A percentile compares a stretch with the other conserved stretches of the same genome.
phyloP scores from a whole-genome alignment of 2,797 vertebrate species.

The Macropus fuliginosus region DNA sequence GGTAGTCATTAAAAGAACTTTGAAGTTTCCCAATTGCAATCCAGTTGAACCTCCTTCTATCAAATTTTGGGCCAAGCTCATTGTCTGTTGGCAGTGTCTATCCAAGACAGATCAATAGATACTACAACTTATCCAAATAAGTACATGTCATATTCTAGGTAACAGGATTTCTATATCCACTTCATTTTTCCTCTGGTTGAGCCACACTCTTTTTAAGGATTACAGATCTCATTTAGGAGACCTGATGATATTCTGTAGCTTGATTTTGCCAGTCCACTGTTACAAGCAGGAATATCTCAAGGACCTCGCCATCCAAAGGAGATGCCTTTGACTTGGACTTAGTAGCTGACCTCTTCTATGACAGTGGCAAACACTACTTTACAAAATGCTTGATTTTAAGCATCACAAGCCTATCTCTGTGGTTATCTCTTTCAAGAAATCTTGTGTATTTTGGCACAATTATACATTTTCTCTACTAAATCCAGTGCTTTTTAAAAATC shows the following conservation, averaged over 20 bases:
- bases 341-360: neutral
- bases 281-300: neutral
- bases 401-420: neutral
- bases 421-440: neutral
- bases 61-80: neutral
- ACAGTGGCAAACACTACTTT: neutral
- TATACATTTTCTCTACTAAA: neutral
- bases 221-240: neutral
- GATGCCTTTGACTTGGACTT: neutral
- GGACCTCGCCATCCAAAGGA: neutral
- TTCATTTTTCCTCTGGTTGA: neutral
- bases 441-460: neutral
- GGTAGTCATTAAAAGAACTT: neutral
- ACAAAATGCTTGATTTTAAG: neutral
- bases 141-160: neutral
- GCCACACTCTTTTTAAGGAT: neutral
- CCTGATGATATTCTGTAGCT: neutral
- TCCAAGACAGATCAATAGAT: neutral
- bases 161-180: neutral
- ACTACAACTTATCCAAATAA: neutral
- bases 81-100: neutral
- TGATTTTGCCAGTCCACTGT: neutral
- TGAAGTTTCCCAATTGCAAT: neutral
- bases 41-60: neutral
- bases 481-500: neutral